Percentiles rank a stretch among this genome's conserved stretches.
These are phyloP conservation scores for Gortyna flavago DNA, from an alignment of 2,888 invertebrate genomes.

Conservation along the genomic window DNA sequence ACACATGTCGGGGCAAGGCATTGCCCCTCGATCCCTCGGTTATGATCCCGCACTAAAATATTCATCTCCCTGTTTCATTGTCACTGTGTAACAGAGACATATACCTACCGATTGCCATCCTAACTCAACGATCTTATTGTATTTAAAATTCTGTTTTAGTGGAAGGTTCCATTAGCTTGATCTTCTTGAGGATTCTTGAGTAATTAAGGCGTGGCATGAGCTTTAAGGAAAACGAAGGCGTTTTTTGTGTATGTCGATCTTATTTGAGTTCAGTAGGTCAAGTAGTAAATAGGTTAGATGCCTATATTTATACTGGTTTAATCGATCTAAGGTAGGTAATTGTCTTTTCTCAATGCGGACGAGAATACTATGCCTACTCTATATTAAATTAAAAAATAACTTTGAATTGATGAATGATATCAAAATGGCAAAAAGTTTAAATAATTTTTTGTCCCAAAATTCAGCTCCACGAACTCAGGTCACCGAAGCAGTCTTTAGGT, in stretches of 20 bases:
- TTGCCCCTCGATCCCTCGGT: background rate
- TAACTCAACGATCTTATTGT: background rate
- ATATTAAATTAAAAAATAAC: background rate
- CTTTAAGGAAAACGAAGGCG: slow-evolving; percentile 41
- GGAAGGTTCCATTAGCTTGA: slow-evolving; percentile 35
- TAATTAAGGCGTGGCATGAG: slow-evolving; percentile 44
- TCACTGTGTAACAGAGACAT: background rate
- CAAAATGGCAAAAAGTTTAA: background rate
- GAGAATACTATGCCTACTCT: background rate
- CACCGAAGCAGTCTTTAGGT: background rate
- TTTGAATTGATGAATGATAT: background rate
- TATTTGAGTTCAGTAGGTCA: slow-evolving; percentile 45
- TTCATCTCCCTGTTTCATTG: slow-evolving; percentile 27
- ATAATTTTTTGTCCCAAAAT: background rate
- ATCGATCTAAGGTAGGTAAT: background rate
- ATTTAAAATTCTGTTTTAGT: slow-evolving; percentile 36
- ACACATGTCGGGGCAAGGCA: background rate
- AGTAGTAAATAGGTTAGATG: slow-evolving; percentile 21
- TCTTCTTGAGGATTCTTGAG: slow-evolving; percentile 34
- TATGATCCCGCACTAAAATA: slow-evolving; percentile 25
- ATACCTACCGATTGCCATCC: slow-evolving; percentile 21
- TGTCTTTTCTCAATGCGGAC: background rate
- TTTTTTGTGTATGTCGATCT: slow-evolving; percentile 21
- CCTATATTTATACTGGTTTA: slow-evolving; percentile 4
- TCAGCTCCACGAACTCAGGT: background rate